Evolutionary conservation across 1,140 invertebrate species (phyloP), one percentile per base, ranked within the genome.

Genomic region (Aradophagus sp.): DNA sequence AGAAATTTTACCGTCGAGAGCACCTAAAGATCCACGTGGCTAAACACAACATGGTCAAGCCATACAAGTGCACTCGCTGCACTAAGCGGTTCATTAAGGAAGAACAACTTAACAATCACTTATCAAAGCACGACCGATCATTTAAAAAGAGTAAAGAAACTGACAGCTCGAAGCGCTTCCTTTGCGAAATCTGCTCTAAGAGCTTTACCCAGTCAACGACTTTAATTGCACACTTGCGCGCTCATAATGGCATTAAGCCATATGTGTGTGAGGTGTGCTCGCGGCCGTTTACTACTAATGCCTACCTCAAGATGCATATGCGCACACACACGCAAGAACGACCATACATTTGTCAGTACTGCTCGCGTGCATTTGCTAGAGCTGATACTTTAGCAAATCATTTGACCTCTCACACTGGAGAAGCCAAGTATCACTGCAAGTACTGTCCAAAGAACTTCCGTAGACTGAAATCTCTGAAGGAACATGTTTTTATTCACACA

Each of bases 121-220:
- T 87, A n/a, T 83, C 82, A 0, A 87, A 87, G 79, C 85, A 88
- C 81, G 89, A 89, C 6, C 82, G 89, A 34, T 88, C 88, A 5
- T 89, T 90, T 75, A 89, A 87, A 26, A 87, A 87, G 5, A 87
- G 76, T 15, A 85, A 84, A 23, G 86, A 89, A 32, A 80, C 89
- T 47, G 89, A 90, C 11, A 89, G 89, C 10, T 89, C 92, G 13
- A 89, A 91, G 73, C 89, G 91, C 19, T 92, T 90, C 62, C 87
- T 90, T 61, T 92, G 91, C 73, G 88, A 90, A 69, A 89, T 88
- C 36, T 92, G 91, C 65, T 80, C 84, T 5, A 87, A 91, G 66
- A 87, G 86, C 35, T 89, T 88, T 56, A 88, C 86, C 0, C 86
- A 87, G 32, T 85, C 84, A 12, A 87, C 85, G 1, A 86, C 86